A percentile compares a stretch with the other conserved stretches of the same genome.
These are phyloP conservation scores for Lobophora halterata DNA, from an alignment of 2,888 invertebrate genomes.

Conservation along the genomic window DNA sequence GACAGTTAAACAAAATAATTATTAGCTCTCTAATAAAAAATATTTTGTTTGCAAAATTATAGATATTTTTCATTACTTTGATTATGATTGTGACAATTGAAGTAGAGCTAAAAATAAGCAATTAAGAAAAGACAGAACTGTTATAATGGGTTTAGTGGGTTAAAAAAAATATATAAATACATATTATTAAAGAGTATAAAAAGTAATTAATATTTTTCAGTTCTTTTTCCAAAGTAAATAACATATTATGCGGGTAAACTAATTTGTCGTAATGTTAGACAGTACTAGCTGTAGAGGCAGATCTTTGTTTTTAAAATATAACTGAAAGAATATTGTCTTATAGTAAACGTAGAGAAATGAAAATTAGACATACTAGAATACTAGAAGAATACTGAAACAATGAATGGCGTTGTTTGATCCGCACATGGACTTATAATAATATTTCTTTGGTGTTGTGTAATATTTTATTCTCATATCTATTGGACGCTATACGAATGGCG, in stretches of 20 bases:
- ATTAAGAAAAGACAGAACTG: too few relatives aligned
- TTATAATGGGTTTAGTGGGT: too few relatives aligned
- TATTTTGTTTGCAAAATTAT: too few relatives aligned
- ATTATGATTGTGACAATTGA: too few relatives aligned
- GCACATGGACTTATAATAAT: constrained; percentile 64
- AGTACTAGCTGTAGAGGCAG: constrained; percentile 12
- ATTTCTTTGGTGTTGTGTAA: constrained; percentile 79
- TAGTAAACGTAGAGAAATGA: constrained; percentile 28
- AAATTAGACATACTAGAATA: constrained; percentile 50
- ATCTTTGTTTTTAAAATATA: constrained; percentile 15
- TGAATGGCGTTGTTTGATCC: constrained; percentile 65
- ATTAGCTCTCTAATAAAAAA: too few relatives aligned
- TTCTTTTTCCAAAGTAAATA: constrained; percentile 2
- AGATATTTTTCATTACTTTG: too few relatives aligned
- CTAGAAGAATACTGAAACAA: constrained; percentile 71
- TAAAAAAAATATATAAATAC: too few relatives aligned
- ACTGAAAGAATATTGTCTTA: constrained; percentile 11
- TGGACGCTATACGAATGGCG: constrained; percentile 73
- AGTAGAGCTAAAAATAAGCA: too few relatives aligned
- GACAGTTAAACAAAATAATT: too few relatives aligned
- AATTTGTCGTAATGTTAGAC: background rate
- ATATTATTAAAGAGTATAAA: background rate
- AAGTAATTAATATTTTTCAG: constrained; percentile 4
- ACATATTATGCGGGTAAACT: constrained; percentile 11
- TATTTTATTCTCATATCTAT: constrained; percentile 57